These are phyloP conservation scores for Anaspis maculata DNA, from an alignment of 2,888 invertebrate genomes.

Conservation along the genomic window DNA sequence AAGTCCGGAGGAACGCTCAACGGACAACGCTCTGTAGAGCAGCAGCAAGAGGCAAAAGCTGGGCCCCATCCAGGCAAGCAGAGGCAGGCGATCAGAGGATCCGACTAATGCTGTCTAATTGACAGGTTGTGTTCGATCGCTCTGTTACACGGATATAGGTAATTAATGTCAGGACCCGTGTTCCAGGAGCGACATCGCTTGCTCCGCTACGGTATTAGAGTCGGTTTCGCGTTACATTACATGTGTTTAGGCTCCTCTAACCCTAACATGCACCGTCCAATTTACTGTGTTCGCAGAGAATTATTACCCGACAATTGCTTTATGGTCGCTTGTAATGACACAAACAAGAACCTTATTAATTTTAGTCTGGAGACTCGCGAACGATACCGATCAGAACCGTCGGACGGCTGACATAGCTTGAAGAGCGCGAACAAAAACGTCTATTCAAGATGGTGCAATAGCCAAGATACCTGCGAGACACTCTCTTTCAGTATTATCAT, in stretches of 20 bases:
- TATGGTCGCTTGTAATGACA: no score
- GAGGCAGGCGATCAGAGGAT: conserved; percentile 13
- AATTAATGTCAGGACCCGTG: conserved; percentile 44
- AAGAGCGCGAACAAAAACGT: no score
- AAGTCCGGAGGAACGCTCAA: conserved; percentile 9
- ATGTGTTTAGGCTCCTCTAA: conserved; percentile 29
- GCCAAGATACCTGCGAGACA: no score
- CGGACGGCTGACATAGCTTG: no score
- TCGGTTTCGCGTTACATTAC: conserved; percentile 37
- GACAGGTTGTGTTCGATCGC: conserved; percentile 44
- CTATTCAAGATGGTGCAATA: no score
- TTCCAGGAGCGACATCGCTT: conserved; percentile 23
- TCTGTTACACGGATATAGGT: conserved; percentile 43
- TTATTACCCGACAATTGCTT: conserved; percentile 9
- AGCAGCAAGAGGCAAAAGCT: no score
- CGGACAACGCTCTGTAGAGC: no score
- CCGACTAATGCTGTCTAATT: conserved; percentile 42
- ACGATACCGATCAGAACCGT: no score
- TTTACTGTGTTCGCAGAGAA: conserved; percentile 9
- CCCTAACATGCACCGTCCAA: conserved; percentile 17
- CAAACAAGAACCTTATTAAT: no score
- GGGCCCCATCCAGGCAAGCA: no score
- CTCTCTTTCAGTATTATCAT: no score
- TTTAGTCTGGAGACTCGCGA: no score
- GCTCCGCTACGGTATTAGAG: conserved; percentile 31